A percentile compares a stretch with the other conserved stretches of the same genome.
Conservation (phyloP, 2,888 invertebrate genomes). For the Eumerus sabulonum region DNA sequence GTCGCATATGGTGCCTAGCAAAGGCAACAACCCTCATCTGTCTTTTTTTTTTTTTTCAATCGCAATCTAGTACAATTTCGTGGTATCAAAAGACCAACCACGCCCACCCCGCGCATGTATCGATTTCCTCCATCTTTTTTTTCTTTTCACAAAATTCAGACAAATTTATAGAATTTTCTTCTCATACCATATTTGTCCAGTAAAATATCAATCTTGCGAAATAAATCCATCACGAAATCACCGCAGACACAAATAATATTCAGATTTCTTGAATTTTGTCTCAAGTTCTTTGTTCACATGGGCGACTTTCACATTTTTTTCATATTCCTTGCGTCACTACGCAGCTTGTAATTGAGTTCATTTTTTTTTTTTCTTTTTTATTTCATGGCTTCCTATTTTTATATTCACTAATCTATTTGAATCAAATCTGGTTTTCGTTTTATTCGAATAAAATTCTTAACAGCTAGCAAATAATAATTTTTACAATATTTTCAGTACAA, state of each 20-base stretch:
- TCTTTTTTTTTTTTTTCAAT: constrained; percentile 16
- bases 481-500: constrained; percentile 25
- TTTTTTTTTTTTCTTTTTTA: constrained; percentile 8
- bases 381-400: constrained; percentile 34
- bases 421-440: constrained; percentile 43
- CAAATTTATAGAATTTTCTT: constrained; percentile 21
- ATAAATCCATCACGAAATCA: constrained; percentile 21
- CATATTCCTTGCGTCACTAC: constrained; percentile 56
- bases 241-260: constrained; percentile 26
- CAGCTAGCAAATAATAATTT: constrained; percentile 44
- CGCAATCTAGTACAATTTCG: constrained; percentile 51
- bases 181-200: constrained; percentile 55
- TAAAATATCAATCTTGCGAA: constrained; percentile 29
- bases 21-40: constrained; percentile 11
- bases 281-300: constrained; percentile 55
- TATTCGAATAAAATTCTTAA: constrained; percentile 55
- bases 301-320: constrained; percentile 49
- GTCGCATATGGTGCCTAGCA: too few species aligned
- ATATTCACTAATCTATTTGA: constrained; percentile 36
- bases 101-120: constrained; percentile 41
- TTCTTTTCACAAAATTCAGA: constrained; percentile 6
- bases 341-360: constrained; percentile 21
- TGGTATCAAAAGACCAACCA: constrained; percentile 29
- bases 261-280: constrained; percentile 13
- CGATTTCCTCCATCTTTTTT: constrained; percentile 20